phyloP scores from a whole-genome alignment of 2,113 vertebrate species.

The Pseudonaja textilis region DNA sequence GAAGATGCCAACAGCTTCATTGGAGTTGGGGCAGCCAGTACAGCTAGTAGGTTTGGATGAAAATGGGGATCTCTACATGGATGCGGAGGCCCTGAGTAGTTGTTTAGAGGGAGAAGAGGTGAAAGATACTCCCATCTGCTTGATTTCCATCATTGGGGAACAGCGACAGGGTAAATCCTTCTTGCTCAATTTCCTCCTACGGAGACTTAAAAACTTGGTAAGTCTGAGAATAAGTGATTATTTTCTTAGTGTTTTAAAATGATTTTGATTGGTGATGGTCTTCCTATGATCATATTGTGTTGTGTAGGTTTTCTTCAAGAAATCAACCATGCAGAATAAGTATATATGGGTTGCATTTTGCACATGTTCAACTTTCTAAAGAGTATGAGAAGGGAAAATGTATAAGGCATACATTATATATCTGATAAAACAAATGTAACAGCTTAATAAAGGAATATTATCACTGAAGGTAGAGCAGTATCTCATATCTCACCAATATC shows the following conservation, averaged over 20 bases:
- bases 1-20: not conserved
- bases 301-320: not conserved
- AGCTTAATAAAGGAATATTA: not conserved
- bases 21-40: slow-evolving; percentile 13
- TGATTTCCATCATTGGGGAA: slow-evolving; percentile 64
- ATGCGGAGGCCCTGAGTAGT: slow-evolving; percentile 45
- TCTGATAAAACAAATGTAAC: not conserved
- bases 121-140: slow-evolving; percentile 52
- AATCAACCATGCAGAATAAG: not conserved
- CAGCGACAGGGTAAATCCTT: slow-evolving; percentile 61
- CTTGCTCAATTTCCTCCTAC: slow-evolving; percentile 61
- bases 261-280: not conserved
- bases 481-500: not conserved
- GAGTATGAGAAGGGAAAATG: not conserved
- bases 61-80: slow-evolving; percentile 39
- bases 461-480: not conserved
- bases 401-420: not conserved
- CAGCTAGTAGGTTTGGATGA: slow-evolving; percentile 53
- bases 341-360: not conserved
- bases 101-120: slow-evolving; percentile 58
- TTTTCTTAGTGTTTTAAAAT: not conserved
- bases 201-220: slow-evolving; percentile 30
- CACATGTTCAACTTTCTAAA: not conserved
- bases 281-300: not conserved
- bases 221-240: not conserved